Conservation (phyloP, 2,113 vertebrate species). For the Ovibos moschatus region DNA sequence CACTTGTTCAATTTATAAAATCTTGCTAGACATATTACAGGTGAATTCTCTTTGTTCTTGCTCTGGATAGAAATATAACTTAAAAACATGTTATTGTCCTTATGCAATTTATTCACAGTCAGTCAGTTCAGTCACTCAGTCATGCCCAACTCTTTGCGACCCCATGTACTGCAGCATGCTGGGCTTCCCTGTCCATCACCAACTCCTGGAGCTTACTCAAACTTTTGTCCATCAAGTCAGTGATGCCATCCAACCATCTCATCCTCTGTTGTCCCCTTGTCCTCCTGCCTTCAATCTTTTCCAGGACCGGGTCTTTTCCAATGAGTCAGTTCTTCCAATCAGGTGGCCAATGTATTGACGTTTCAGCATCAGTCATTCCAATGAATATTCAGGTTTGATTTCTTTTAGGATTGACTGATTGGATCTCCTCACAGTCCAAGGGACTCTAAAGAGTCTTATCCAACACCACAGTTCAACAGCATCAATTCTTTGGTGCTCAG, state of each 20-base stretch:
- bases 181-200: background rate
- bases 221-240: background rate
- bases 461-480: background rate
- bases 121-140: background rate
- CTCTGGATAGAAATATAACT: background rate
- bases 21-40: background rate
- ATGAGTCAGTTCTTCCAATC: background rate
- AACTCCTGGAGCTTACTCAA: background rate
- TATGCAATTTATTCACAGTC: background rate
- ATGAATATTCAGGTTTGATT: background rate
- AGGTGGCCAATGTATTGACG: rapidly evolving
- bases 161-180: background rate
- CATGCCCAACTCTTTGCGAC: background rate
- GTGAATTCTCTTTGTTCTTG: conserved; percentile 25
- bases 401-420: background rate
- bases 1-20: background rate
- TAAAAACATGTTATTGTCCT: background rate
- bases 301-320: background rate
- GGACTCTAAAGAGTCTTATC: background rate
- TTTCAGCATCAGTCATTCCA: background rate
- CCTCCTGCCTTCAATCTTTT: background rate
- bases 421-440: background rate
- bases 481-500: background rate
- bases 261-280: background rate
- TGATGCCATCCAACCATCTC: background rate